These are phyloP conservation scores for Metridium senile DNA, from an alignment of 92 coral and sea anemone species.

Conservation along the genomic window DNA sequence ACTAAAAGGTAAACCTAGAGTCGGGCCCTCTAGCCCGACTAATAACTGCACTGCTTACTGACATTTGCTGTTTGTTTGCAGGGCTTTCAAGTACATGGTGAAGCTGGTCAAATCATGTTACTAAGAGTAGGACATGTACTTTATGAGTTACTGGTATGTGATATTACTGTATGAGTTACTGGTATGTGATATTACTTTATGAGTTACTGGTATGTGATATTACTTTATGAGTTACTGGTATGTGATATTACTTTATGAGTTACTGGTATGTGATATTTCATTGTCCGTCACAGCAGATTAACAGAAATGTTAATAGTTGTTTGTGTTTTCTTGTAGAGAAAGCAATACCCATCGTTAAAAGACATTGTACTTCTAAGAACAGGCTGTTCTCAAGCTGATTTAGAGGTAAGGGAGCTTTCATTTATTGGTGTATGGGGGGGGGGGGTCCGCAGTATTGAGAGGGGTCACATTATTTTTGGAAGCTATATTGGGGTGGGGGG, in stretches of 20 bases:
- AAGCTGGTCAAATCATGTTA: slow-evolving; percentile 59
- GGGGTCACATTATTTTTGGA: no score
- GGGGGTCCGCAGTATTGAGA: no score
- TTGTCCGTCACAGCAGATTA: no score
- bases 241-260: no score
- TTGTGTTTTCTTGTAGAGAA: no score
- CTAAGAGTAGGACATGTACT: slow-evolving; percentile 61
- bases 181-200: slow-evolving; percentile 89
- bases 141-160: slow-evolving; percentile 76
- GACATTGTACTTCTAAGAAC: slow-evolving; percentile 72
- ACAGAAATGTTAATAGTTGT: no score
- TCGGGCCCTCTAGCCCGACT: no score
- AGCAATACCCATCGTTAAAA: slow-evolving; percentile 71
- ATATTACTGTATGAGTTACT: slow-evolving; percentile 70
- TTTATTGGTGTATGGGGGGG: no score
- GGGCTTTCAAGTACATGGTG: slow-evolving; percentile 93
- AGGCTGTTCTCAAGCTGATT: slow-evolving; percentile 54
- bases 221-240: slow-evolving; percentile 84
- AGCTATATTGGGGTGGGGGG: no score
- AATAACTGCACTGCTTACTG: no score
- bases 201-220: slow-evolving; percentile 87
- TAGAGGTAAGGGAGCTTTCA: slow-evolving; percentile 75
- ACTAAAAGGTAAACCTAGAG: no score
- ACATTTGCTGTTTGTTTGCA: slow-evolving; percentile 14
- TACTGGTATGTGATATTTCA: no score